phyloP scores from a whole-genome alignment of 2,113 vertebrate species.

The Promerops cafer region DNA sequence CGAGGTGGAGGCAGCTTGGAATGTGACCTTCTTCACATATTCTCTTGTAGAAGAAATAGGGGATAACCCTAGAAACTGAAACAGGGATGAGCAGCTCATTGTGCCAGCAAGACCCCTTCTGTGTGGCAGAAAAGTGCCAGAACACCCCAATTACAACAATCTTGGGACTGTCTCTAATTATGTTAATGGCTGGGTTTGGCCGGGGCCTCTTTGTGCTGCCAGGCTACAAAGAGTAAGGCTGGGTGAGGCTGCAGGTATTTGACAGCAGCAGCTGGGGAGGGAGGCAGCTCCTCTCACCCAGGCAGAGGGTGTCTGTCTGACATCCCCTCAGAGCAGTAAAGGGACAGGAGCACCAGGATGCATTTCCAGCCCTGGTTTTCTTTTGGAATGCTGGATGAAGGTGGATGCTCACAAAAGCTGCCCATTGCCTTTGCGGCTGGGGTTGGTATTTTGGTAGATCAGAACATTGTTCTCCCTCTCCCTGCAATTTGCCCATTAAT shows the following conservation, averaged over 20 bases:
- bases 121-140: neutral
- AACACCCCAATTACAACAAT: accelerated
- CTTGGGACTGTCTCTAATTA: neutral
- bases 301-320: neutral
- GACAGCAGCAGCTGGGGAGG: neutral
- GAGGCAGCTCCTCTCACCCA: neutral
- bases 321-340: neutral
- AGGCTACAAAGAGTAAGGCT: accelerated
- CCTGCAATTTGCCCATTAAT: neutral
- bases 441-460: neutral
- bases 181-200: neutral
- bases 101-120: neutral
- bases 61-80: neutral
- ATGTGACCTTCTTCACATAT: neutral
- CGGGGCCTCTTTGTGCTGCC: neutral
- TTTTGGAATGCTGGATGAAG: neutral
- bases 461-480: neutral
- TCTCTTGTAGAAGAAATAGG: neutral
- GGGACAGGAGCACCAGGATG: accelerated
- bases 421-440: neutral
- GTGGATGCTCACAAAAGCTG: neutral
- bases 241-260: neutral
- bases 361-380: neutral
- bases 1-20: neutral
- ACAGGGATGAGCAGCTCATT: neutral